Percentiles rank a stretch among this genome's conserved stretches.
These are phyloP conservation scores for Aspidiotus rigidus DNA, from an alignment of 2,888 invertebrate species.

Conservation along the genomic window DNA sequence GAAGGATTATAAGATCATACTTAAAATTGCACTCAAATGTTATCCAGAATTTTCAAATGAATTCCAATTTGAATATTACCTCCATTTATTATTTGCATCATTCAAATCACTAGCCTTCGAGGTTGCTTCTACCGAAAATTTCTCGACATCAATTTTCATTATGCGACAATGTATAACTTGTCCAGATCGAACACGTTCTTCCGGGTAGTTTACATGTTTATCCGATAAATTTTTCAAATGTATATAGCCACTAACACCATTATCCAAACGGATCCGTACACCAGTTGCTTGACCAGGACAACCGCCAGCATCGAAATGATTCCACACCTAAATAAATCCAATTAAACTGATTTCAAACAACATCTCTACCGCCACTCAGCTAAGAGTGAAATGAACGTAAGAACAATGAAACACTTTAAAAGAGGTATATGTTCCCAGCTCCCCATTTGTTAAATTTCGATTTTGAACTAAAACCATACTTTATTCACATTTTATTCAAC, in stretches of 20 bases:
- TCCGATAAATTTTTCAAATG: constrained; percentile 90
- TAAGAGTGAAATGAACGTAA: too few relatives aligned
- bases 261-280: constrained; percentile 79
- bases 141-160: constrained; percentile 89
- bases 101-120: constrained; percentile 84
- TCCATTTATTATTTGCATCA: constrained; percentile 86
- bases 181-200: constrained; percentile 76
- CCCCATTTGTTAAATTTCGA: too few relatives aligned
- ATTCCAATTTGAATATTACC: constrained; percentile 44
- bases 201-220: constrained; percentile 83
- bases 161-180: constrained; percentile 81
- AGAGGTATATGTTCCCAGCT: too few relatives aligned
- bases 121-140: constrained; percentile 87
- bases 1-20: constrained; percentile 3
- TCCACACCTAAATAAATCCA: constrained; percentile 63
- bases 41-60: neutral
- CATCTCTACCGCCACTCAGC: too few relatives aligned
- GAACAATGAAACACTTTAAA: too few relatives aligned
- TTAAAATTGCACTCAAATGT: too few relatives aligned
- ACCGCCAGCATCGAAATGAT: constrained; percentile 90
- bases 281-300: constrained; percentile 96
- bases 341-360: neutral
- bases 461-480: too few relatives aligned
- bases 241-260: constrained; percentile 85
- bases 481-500: too few relatives aligned